phyloP scores from a whole-genome alignment of 2,888 invertebrate genomes.

The Rotaria macrura region DNA sequence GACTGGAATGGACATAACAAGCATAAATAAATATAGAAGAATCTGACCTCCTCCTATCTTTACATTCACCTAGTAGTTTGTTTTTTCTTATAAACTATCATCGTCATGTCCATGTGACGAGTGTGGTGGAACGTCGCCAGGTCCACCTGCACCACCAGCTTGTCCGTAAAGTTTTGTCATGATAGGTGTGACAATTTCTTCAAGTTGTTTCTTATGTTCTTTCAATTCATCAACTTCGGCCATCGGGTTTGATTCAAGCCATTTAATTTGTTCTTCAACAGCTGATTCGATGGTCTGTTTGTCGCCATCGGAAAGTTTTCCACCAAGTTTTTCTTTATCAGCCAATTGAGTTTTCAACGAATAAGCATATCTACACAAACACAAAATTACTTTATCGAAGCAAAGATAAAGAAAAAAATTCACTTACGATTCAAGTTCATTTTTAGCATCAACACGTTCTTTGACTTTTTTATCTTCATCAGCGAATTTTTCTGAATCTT shows the following conservation, averaged over 20 bases:
- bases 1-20: too few relatives aligned
- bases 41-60: too few relatives aligned
- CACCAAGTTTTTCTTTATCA: constrained; percentile 91
- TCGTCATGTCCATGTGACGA: constrained; percentile 27
- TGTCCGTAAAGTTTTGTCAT: constrained; percentile 72
- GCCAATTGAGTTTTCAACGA: constrained; percentile 88
- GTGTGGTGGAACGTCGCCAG: constrained; percentile 7
- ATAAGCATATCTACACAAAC: constrained; percentile 53
- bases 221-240: constrained; percentile 82
- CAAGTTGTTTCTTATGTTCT: constrained; percentile 82
- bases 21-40: background rate
- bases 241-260: constrained; percentile 89
- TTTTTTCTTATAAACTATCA: background rate
- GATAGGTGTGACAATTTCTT: constrained; percentile 88
- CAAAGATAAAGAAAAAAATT: background rate
- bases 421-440: constrained; percentile 82
- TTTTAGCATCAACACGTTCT: constrained; percentile 80
- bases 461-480: constrained; percentile 88
- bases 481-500: constrained; percentile 94
- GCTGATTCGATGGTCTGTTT: constrained; percentile 83
- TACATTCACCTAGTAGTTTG: too few relatives aligned
- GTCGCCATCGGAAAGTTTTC: constrained; percentile 75
- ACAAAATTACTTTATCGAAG: background rate
- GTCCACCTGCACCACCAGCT: constrained; percentile 8
- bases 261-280: constrained; percentile 91